Evolutionary conservation across 2,888 invertebrate species (phyloP).

Genomic region (Camponotus fellah): DNA sequence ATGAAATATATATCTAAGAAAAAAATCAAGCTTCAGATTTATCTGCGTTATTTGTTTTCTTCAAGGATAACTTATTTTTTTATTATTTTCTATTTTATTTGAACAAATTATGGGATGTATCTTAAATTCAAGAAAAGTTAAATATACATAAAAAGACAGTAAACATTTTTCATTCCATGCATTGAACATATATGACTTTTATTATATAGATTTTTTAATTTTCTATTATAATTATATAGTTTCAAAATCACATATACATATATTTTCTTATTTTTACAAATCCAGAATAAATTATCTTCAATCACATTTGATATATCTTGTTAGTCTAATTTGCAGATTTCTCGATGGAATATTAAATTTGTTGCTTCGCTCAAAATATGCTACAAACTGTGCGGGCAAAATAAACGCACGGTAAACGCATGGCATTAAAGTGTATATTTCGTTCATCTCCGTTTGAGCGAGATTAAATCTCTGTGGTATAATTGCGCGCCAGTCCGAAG

Average conservation of each 20-base stretch:
- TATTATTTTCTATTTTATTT: not conserved
- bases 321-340: constrained; percentile 30
- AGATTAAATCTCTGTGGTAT: constrained; percentile 6
- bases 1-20: not conserved
- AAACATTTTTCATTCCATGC: not conserved
- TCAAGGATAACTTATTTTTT: not conserved
- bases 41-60: not conserved
- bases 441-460: constrained; percentile 24
- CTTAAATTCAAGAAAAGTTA: not conserved
- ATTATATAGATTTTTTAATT: not conserved
- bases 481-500: constrained; percentile 7
- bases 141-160: not conserved
- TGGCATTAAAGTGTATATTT: not conserved
- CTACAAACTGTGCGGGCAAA: not conserved
- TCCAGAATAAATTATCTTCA: not conserved
- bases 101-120: not conserved
- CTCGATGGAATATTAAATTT: constrained; percentile 24
- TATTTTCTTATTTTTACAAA: constrained; percentile 2
- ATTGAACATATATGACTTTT: not conserved
- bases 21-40: constrained; percentile 25
- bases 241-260: not conserved
- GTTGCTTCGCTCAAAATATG: constrained; percentile 15
- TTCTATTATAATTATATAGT: not conserved
- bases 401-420: constrained; percentile 2
- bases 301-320: not conserved